phyloP scores from a whole-genome alignment of 2,797 vertebrate genomes.

The Potorous gilbertii region DNA sequence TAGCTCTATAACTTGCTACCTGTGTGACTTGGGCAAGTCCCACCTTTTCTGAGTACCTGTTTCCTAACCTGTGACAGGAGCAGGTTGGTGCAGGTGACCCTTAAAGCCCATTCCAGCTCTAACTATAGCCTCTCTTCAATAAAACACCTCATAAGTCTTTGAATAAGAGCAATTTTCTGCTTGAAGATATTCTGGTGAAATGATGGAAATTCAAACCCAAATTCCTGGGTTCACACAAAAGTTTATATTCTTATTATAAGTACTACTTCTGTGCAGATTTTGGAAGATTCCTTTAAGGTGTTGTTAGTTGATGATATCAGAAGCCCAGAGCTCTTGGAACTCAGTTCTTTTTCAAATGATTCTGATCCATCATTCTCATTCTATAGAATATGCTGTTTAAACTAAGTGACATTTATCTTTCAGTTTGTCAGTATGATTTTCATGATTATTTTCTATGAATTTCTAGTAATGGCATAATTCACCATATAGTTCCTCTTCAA shows the following conservation, averaged over 20 bases:
- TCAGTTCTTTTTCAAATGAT: slow-evolving; percentile 31
- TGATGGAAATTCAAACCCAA: background rate
- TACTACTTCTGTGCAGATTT: background rate
- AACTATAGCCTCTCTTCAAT: background rate
- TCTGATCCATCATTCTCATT: background rate
- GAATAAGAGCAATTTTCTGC: background rate
- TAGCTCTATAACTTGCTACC: background rate
- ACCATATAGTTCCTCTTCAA: background rate
- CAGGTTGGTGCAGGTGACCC: background rate
- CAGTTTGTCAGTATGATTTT: slow-evolving; percentile 26
- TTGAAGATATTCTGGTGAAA: slow-evolving; percentile 14
- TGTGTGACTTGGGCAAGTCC: background rate
- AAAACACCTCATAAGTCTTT: slow-evolving; percentile 27
- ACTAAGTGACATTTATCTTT: slow-evolving; percentile 15
- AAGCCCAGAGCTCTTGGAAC: slow-evolving; percentile 9
- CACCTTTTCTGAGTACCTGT: background rate
- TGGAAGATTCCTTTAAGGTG: background rate
- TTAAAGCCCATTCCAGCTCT: background rate
- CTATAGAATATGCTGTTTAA: slow-evolving; percentile 1
- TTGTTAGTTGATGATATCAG: background rate
- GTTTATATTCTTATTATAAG: background rate
- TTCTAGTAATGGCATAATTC: slow-evolving; percentile 10
- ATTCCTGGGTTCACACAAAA: background rate
- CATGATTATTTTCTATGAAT: background rate
- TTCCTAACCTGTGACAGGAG: background rate